A percentile compares a stretch with the other conserved stretches of the same genome.
phyloP scores from a whole-genome alignment of 35 echinoderm and acorn worm species.

The Apostichopus japonicus region DNA sequence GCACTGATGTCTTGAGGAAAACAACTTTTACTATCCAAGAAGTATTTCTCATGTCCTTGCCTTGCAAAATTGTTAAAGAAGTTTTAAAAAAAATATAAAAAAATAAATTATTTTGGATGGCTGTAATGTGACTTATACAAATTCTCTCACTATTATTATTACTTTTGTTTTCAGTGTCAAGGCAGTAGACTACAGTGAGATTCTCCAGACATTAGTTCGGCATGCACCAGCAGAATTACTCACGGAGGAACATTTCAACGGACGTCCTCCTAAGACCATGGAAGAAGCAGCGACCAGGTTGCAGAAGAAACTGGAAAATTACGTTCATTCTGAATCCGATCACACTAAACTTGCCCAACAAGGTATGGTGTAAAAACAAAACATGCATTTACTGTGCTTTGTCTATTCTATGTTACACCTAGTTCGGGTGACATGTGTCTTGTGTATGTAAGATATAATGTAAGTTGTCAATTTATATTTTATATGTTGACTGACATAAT shows the following conservation, averaged over 20 bases:
- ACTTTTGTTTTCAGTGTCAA: not conserved
- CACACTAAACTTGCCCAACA: constrained; percentile 39
- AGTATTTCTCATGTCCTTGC: no score
- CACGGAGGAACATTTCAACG: constrained; percentile 41
- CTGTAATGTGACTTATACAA: no score
- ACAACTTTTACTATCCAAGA: no score
- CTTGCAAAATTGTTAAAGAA: no score
- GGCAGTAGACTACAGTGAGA: constrained; percentile 5
- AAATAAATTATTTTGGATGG: no score
- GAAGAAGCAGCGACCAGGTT: constrained; percentile 51
- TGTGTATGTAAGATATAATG: not conserved
- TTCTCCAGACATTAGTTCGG: not conserved
- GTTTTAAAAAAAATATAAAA: no score
- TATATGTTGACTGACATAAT: no score
- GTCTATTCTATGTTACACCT: no score
- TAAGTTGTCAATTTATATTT: no score
- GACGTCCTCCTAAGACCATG: constrained; percentile 30
- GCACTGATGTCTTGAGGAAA: no score
- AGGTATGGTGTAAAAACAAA: not conserved
- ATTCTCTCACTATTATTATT: no score
- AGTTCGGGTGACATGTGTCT: not conserved
- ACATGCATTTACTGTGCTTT: no score
- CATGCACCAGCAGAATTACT: constrained; percentile 20
- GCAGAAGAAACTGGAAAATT: constrained; percentile 53
- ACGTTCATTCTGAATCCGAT: constrained; percentile 4